Conservation (phyloP, 64 coral and sea anemone genomes). For the Porites lutea region DNA sequence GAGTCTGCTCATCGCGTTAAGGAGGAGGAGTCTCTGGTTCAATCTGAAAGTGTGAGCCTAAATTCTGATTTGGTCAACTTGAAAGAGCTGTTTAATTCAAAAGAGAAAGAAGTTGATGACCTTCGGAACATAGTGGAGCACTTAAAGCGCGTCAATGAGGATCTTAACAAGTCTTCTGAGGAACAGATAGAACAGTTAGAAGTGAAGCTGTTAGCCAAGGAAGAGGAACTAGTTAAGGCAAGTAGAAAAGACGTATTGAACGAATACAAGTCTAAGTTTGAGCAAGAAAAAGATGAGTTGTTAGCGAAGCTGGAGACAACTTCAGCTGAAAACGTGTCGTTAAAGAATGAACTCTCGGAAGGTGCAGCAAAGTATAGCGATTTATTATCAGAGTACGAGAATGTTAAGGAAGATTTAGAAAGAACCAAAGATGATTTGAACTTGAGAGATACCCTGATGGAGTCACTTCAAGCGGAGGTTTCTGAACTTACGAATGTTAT, state of each 20-base stretch:
- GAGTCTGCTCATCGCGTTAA: neutral
- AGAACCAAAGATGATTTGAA: neutral
- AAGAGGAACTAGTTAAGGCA: neutral
- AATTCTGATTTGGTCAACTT: neutral
- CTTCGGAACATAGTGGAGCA: conserved; percentile 21
- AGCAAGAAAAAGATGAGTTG: conserved; percentile 4
- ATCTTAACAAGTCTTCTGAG: neutral
- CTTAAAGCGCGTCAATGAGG: conserved; percentile 15
- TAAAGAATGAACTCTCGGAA: conserved; percentile 5
- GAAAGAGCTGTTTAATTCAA: neutral
- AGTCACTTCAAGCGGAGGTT: neutral
- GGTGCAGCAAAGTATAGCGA: neutral
- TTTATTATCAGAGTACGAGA: neutral
- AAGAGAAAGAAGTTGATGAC: conserved; percentile 19
- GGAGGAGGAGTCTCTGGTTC: neutral
- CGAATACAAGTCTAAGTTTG: neutral
- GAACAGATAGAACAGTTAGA: neutral
- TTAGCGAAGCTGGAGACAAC: neutral
- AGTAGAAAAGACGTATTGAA: neutral
- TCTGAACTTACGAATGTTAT: conserved; percentile 4
- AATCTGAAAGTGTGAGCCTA: conserved; percentile 21
- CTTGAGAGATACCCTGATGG: neutral
- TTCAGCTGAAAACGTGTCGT: neutral
- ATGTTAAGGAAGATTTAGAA: neutral
- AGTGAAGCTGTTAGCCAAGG: neutral